phyloP scores from a whole-genome alignment of 2,113 vertebrate species.

The Ibidorhyncha struthersii region DNA sequence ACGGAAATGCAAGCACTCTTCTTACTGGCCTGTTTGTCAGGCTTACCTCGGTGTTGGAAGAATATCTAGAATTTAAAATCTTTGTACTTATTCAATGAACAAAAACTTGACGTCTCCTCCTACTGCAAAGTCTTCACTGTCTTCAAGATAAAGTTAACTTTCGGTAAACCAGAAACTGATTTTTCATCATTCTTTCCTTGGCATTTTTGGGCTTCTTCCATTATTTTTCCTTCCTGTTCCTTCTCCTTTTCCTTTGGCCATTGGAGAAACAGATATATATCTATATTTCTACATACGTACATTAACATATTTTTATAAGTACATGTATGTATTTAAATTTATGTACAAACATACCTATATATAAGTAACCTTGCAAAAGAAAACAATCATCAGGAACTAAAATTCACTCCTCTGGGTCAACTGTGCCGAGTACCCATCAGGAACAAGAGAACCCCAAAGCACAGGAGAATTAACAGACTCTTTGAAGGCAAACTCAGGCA shows the following conservation, averaged over 20 bases:
- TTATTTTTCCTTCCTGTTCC: background rate
- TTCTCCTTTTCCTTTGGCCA: background rate
- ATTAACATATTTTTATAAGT: background rate
- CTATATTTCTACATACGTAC: background rate
- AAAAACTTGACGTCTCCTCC: background rate
- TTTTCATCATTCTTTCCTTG: background rate
- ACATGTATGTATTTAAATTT: background rate
- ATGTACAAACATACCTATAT: background rate
- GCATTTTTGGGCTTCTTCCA: background rate
- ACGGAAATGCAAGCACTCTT: background rate
- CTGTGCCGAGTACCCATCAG: background rate
- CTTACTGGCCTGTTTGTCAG: background rate
- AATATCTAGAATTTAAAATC: background rate
- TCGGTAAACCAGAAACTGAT: background rate
- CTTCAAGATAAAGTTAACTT: background rate
- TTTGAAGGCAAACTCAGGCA: background rate
- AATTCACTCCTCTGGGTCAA: background rate
- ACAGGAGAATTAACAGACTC: background rate
- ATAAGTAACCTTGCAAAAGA: background rate
- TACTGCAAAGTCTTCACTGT: background rate
- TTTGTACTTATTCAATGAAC: background rate
- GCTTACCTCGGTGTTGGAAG: background rate
- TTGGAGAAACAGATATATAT: background rate
- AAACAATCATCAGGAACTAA: background rate
- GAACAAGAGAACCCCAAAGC: background rate